A percentile compares a stretch with the other conserved stretches of the same genome.
Conservation (phyloP, 2,113 vertebrate genomes). For the Columba janthina region DNA sequence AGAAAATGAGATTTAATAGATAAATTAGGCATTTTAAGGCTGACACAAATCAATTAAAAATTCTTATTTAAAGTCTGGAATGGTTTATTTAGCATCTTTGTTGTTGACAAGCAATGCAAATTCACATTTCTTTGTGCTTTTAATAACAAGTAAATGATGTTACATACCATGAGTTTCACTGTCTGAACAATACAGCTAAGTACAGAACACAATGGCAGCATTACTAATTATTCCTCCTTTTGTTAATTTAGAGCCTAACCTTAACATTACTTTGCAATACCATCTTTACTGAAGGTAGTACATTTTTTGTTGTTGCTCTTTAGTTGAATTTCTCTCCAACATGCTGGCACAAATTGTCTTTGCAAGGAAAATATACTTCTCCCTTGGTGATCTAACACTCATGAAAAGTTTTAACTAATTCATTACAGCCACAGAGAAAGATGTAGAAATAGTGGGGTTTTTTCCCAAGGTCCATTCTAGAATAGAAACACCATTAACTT, state of each 20-base stretch:
- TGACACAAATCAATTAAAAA: constrained; percentile 8
- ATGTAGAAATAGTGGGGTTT: not conserved
- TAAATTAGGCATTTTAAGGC: not conserved
- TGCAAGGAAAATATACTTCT: not conserved
- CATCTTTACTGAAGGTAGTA: not conserved
- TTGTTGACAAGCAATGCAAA: not conserved
- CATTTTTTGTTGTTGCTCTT: not conserved
- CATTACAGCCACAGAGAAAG: not conserved
- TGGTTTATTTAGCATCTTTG: not conserved
- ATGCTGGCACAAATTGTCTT: not conserved
- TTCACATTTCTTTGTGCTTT: not conserved
- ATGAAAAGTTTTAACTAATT: constrained; percentile 41
- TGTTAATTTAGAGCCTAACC: not conserved
- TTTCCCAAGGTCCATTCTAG: not conserved
- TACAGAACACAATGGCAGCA: not conserved
- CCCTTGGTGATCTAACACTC: not conserved
- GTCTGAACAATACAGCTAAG: not conserved
- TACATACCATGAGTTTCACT: not conserved
- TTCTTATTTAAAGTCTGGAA: not conserved
- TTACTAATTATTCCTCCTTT: constrained; percentile 15
- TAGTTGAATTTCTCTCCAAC: not conserved
- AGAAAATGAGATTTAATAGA: constrained; percentile 6
- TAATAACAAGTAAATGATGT: not conserved
- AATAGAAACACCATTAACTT: constrained; percentile 26
- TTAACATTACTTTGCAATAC: not conserved